A percentile compares a stretch with the other conserved stretches of the same genome.
These are phyloP conservation scores for Aphidius gifuensis DNA, from an alignment of 1,140 invertebrate species.

Conservation along the genomic window DNA sequence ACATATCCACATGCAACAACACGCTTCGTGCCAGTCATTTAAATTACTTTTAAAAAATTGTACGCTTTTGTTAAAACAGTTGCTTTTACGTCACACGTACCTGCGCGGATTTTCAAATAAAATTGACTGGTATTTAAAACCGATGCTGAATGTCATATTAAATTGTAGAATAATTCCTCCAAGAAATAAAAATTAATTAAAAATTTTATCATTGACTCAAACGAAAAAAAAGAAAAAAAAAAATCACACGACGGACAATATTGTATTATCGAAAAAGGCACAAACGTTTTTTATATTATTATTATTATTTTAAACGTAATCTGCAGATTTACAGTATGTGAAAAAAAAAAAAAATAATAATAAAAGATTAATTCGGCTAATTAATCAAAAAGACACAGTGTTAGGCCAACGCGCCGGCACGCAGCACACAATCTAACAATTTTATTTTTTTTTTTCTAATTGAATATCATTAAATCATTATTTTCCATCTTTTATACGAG, in stretches of 20 bases:
- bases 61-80: constrained; percentile 9
- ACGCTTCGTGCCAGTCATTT: constrained; percentile 12
- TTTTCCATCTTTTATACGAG: background rate
- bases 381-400: background rate
- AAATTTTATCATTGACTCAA: too few species aligned
- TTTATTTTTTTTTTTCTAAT: background rate
- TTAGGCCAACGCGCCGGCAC: constrained; percentile 17
- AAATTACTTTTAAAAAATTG: constrained; percentile 12
- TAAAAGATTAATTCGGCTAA: background rate
- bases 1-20: constrained; percentile 5
- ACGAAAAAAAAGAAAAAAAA: background rate
- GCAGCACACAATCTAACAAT: background rate
- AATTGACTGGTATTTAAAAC: background rate
- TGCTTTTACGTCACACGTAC: constrained; percentile 13
- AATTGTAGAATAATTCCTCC: too few species aligned
- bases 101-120: constrained; percentile 1
- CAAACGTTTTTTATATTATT: constrained; percentile 14
- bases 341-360: constrained; percentile 1
- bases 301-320: constrained; percentile 1
- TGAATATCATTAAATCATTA: background rate
- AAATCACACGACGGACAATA: constrained; percentile 2
- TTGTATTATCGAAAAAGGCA: constrained; percentile 19
- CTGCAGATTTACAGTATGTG: background rate
- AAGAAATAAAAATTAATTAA: too few species aligned
- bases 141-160: too few species aligned